These are phyloP conservation scores for Poecilia wingei DNA, from an alignment of 2,797 vertebrate species.

Conservation along the genomic window DNA sequence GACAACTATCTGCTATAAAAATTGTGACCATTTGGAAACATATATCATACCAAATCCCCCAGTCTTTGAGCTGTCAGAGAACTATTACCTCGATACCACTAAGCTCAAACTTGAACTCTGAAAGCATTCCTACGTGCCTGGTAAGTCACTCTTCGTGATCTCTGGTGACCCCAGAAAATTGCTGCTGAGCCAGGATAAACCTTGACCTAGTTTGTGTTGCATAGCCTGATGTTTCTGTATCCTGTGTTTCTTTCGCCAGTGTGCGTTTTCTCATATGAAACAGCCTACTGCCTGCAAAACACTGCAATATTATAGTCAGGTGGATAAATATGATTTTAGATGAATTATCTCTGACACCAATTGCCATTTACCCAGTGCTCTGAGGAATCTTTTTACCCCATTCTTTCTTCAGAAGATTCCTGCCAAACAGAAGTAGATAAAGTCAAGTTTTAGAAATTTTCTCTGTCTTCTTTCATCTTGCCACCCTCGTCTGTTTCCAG, in stretches of 20 bases:
- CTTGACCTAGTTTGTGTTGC: conserved; percentile 72
- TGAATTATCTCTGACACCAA: conserved; percentile 72
- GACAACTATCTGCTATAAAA: conserved; percentile 8
- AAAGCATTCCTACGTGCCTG: conserved; percentile 59
- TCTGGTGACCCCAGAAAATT: conserved; percentile 70
- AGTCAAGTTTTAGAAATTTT: conserved; percentile 64
- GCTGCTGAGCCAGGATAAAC: conserved; percentile 75
- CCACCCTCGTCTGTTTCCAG: conserved; percentile 43
- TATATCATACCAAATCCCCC: conserved; percentile 23
- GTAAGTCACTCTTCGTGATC: conserved; percentile 50
- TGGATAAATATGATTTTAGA: conserved; percentile 63
- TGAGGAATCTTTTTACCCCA: conserved; percentile 52
- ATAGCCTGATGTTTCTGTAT: conserved; percentile 70
- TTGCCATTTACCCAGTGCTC: conserved; percentile 58
- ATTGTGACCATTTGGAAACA: conserved; percentile 37
- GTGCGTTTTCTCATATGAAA: conserved; percentile 70
- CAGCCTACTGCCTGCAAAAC: conserved; percentile 49
- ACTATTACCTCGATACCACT: conserved; percentile 38
- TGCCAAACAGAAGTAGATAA: conserved; percentile 68
- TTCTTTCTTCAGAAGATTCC: conserved; percentile 46
- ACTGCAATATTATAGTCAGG: conserved; percentile 38
- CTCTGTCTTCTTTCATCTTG: conserved; percentile 49
- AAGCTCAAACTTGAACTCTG: conserved; percentile 62
- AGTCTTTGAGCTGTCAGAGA: conserved; percentile 44
- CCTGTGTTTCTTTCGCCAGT: conserved; percentile 76